Conservation (phyloP, 1,140 invertebrate genomes). For the Drosophila grimshawi region DNA sequence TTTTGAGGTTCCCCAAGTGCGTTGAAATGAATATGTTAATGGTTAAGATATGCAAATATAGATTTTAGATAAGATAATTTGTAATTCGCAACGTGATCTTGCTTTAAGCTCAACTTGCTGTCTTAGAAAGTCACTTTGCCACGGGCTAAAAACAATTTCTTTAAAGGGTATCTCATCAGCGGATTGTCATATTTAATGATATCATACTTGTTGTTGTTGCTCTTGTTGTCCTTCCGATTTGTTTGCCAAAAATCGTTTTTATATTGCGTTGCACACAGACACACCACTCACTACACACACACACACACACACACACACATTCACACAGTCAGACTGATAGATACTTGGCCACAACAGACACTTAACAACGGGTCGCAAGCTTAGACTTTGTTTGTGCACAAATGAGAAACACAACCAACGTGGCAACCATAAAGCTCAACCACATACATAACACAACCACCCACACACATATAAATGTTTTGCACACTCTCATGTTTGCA, state of each 20-base stretch:
- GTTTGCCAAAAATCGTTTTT: constrained; percentile 78
- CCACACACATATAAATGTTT: constrained; percentile 22
- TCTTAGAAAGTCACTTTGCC: not conserved
- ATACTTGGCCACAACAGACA: constrained; percentile 50
- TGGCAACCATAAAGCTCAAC: constrained; percentile 74
- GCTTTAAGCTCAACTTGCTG: not conserved
- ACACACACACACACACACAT: constrained; percentile 4
- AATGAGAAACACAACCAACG: constrained; percentile 70
- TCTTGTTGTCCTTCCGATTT: constrained; percentile 62
- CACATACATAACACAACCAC: constrained; percentile 28
- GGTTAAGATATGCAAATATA: too few species aligned
- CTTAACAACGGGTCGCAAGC: constrained; percentile 72
- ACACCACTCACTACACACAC: constrained; percentile 6
- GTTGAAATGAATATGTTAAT: too few species aligned
- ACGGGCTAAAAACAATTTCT: not conserved
- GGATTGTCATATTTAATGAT: constrained; percentile 12
- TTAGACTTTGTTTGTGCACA: constrained; percentile 53
- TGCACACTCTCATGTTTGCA: constrained; percentile 70
- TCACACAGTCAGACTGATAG: not conserved
- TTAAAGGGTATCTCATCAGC: constrained; percentile 21
- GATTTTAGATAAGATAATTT: too few species aligned
- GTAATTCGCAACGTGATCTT: not conserved
- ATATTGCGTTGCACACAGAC: constrained; percentile 67
- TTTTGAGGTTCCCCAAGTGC: too few species aligned
- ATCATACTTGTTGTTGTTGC: constrained; percentile 24